Conservation (phyloP, 2,797 vertebrate genomes). For the Danio kyathit region DNA sequence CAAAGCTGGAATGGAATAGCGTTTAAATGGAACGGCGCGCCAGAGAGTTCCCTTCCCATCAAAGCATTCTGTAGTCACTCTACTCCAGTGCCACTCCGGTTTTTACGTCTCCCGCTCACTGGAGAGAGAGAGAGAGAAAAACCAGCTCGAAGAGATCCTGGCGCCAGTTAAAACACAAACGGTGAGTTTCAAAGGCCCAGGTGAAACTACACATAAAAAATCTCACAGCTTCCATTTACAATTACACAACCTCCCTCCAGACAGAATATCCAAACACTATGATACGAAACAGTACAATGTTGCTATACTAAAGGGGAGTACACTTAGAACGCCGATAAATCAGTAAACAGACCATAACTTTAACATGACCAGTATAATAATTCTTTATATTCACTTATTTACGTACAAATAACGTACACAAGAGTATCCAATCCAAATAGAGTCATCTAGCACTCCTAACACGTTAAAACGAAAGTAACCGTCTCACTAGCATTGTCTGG, state of each 20-base stretch:
- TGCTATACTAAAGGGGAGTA: too few relatives aligned
- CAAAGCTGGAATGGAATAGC: neutral
- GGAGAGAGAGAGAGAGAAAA: neutral
- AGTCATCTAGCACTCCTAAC: neutral
- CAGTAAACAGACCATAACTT: too few relatives aligned
- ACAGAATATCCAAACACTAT: neutral
- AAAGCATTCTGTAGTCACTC: neutral
- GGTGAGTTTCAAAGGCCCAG: neutral
- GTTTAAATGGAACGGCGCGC: neutral
- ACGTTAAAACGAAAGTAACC: constrained; percentile 48
- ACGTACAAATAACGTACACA: neutral
- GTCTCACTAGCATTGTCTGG: constrained; percentile 3
- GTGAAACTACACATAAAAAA: neutral
- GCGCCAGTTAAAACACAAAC: constrained; percentile 9
- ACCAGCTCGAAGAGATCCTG: neutral
- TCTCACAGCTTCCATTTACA: neutral
- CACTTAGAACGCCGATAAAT: too few relatives aligned
- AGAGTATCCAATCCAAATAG: neutral
- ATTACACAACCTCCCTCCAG: rapidly evolving
- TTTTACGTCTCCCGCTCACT: neutral
- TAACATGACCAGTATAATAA: too few relatives aligned
- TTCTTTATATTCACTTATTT: too few relatives aligned
- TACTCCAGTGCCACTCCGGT: neutral
- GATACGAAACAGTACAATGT: too few relatives aligned
- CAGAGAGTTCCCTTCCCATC: neutral